Evolutionary conservation across 2,888 invertebrate species (phyloP), one percentile per base, ranked within the genome.

Genomic region (Rhyacophila evoluta): DNA sequence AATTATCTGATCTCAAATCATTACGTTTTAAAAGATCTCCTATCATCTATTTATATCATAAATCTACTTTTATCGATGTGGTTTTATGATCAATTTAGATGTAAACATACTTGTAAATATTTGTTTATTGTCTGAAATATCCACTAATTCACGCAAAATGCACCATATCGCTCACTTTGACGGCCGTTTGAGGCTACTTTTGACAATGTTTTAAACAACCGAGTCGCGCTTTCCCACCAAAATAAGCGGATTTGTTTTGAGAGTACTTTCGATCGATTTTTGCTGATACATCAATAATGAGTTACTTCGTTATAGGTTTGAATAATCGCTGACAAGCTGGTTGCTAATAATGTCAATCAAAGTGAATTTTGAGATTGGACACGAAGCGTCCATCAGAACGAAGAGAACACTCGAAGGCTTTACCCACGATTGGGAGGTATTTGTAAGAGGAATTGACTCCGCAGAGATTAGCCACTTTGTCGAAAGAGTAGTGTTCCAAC

Each of bases 351-450:
- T 93, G 93, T 91, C 92, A 84, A 92, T 95, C 83, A 93, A 93
- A 86, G 95, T 97, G 84, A 94, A 93, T 86, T 93, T 98, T 85
- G 97, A 98, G 91, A 94, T 98, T 86, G 98, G 98, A 83, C 98
- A 98, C 88, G 93, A 93, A 87, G 96, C 98, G 83, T 92, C 93
- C 81, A 86, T 97, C 83, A 93, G 95, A 85, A 92, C 93, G 75
- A 95, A 95, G 86, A 92, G 93, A 84, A 96, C 97, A 11, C 92
- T 93, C 25, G 96, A 97, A 86, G 98, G 97, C 70, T 98, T 96
- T 86, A 98, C 98, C 83, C 98, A 98, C 89, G 98, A 98, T 87
- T 98, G 98, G 98, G 96, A 96, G 87, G 94, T 98, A 75, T 98
- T 95, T 89, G 96, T 98, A 25, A 92, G 95, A 85, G 98, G 98